phyloP scores from a whole-genome alignment of 2,113 vertebrate genomes.

The Pongo pygmaeus region DNA sequence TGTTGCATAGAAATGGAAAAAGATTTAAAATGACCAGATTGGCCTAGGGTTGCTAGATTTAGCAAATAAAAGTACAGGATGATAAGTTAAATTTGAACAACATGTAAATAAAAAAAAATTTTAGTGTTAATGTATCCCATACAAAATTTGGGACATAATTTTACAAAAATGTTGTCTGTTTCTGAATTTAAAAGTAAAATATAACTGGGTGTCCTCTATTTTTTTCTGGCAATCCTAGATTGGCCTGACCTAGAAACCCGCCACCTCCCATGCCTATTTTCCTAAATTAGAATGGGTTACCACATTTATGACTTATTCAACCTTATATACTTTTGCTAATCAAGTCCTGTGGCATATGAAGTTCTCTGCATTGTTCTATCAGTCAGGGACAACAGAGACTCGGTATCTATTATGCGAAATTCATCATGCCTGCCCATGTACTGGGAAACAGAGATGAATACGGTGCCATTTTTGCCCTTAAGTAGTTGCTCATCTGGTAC shows the following conservation, averaged over 20 bases:
- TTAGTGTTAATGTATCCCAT: background rate
- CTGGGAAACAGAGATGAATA: background rate
- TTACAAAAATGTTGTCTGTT: background rate
- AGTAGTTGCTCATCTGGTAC: background rate
- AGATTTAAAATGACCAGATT: background rate
- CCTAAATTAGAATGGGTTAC: background rate
- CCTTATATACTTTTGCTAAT: background rate
- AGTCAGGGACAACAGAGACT: background rate
- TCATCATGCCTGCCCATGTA: background rate
- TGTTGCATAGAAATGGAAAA: background rate
- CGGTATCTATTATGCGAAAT: background rate
- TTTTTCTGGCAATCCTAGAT: background rate
- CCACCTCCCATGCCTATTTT: background rate
- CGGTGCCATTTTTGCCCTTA: background rate
- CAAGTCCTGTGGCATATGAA: background rate
- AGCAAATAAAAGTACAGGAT: background rate
- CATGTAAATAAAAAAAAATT: background rate
- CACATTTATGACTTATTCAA: background rate
- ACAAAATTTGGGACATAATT: background rate
- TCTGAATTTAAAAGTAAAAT: slow-evolving; percentile 45
- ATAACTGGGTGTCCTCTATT: background rate
- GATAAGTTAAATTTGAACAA: background rate
- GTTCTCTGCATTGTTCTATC: background rate
- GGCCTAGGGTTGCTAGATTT: background rate
- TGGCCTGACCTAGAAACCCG: background rate